Evolutionary conservation across 2,797 vertebrate species (phyloP), one percentile per base, ranked within the genome.

Genomic region (Argya squamiceps): DNA sequence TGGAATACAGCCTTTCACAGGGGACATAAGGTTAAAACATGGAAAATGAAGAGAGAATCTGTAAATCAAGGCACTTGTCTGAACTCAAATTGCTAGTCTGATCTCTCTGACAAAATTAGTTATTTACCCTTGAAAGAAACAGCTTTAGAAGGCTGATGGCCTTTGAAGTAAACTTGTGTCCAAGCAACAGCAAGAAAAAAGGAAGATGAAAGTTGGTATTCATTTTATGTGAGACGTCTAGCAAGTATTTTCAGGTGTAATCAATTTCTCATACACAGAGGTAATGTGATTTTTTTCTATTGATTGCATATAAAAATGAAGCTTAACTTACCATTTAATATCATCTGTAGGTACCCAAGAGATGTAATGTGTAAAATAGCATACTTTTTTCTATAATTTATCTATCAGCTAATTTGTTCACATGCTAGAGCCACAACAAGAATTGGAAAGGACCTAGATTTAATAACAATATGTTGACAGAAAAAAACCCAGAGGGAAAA

Each of bases 1-100:
- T 75, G 37, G 60, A 96, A 93, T 29, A 73, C 50, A 88, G 76
- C 12, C 71, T 81, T 93, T 94, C 82, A 88, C 63, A 60, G 52
- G 62, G 84, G 62, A 80, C 81, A 68, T 22, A 94, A 96, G 88
- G 88, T 92, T 87, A 96, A 96, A 91, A 95, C 82, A 87, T 15
- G n/a, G 86, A 95, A 95, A 97, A 92, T 55, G 5, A 96, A 91
- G 74, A 88, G 29, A 89, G 16, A 96, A 87, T 75, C 70, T 95
- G 64, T 91, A 96, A 96, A 95, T 94, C 78, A 87, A 89, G 91
- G 84, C 68, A 77, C 79, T 92, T 58, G 85, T 85, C 71, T 44
- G 63, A 93, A 91, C 39, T 92, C 60, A 92, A 92, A 84, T 81
- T 92, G 56, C 46, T 74, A 90, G 63, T 59, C 70, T 86, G 85